A percentile compares a stretch with the other conserved stretches of the same genome.
Evolutionary conservation across 2,888 invertebrate genomes (phyloP).

Genomic region (Harmothoe impar): DNA sequence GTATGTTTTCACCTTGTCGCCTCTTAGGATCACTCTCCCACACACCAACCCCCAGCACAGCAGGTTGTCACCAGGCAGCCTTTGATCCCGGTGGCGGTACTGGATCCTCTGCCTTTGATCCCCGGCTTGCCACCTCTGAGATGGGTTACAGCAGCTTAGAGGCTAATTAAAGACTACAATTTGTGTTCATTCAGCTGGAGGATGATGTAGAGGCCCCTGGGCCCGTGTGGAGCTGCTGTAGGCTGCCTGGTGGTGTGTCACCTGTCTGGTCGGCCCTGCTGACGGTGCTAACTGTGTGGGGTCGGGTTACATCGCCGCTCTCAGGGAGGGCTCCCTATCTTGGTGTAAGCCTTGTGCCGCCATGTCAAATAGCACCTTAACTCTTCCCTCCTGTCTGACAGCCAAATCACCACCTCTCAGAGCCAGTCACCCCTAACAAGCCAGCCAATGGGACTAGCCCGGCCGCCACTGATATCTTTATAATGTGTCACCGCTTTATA

Average conservation of each 20-base stretch:
- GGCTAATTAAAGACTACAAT: constrained; percentile 54
- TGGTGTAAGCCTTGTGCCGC: neutral
- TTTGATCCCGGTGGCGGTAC: constrained; percentile 3
- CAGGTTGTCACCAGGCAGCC: neutral
- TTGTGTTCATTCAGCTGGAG: constrained; percentile 54
- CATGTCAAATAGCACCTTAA: constrained; percentile 36
- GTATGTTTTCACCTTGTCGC: constrained; percentile 53
- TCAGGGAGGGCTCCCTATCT: constrained; percentile 38
- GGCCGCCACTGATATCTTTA: constrained; percentile 20
- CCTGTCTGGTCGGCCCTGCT: neutral
- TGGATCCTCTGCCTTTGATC: neutral
- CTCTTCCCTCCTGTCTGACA: constrained; percentile 50
- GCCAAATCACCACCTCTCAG: constrained; percentile 55
- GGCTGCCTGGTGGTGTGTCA: neutral
- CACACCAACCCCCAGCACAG: neutral
- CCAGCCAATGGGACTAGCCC: neutral
- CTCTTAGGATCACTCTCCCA: constrained; percentile 11
- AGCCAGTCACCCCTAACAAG: constrained; percentile 27
- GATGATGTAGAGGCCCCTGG: constrained; percentile 7
- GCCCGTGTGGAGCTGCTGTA: neutral
- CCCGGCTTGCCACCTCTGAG: neutral
- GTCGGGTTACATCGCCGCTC: constrained; percentile 27
- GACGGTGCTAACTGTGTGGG: constrained; percentile 41
- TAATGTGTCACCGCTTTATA: constrained; percentile 44
- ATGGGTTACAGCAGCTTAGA: constrained; percentile 51